Conservation (phyloP, 2,797 vertebrate species). For the Myotis vivesi region DNA sequence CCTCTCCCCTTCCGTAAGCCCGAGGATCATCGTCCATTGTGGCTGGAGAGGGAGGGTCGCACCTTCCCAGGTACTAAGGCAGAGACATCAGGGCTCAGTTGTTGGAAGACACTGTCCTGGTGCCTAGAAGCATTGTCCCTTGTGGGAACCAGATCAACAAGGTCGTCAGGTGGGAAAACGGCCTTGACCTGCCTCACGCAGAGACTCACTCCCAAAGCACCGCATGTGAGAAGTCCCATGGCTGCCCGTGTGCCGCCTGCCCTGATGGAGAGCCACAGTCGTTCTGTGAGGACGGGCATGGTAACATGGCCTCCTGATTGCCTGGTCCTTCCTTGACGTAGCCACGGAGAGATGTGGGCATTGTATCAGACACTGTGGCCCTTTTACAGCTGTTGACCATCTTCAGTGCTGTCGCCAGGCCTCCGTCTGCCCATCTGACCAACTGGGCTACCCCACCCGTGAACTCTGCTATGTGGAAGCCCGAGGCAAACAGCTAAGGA, state of each 20-base stretch:
- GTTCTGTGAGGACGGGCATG: not conserved
- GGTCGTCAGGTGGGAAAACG: not conserved
- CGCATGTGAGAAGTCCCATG: accelerated
- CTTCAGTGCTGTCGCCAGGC: not conserved
- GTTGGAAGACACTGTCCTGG: no score
- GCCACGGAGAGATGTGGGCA: not conserved
- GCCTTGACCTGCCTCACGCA: not conserved
- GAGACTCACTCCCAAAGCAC: not conserved
- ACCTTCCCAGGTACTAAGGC: no score
- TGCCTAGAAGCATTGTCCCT: no score
- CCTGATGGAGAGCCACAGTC: accelerated
- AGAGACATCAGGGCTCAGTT: no score
- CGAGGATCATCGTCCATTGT: no score
- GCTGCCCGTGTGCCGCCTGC: accelerated
- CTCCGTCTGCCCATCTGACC: not conserved
- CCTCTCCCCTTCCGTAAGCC: no score
- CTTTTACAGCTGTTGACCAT: not conserved
- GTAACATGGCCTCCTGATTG: not conserved
- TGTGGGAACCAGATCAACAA: not conserved
- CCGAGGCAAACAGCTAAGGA: not conserved
- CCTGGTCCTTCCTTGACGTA: not conserved
- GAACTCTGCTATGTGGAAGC: not conserved
- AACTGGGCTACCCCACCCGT: not conserved
- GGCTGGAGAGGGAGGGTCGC: no score
- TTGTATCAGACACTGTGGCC: accelerated